Conservation (phyloP, 92 coral and sea anemone species). For the Metridium senile region DNA sequence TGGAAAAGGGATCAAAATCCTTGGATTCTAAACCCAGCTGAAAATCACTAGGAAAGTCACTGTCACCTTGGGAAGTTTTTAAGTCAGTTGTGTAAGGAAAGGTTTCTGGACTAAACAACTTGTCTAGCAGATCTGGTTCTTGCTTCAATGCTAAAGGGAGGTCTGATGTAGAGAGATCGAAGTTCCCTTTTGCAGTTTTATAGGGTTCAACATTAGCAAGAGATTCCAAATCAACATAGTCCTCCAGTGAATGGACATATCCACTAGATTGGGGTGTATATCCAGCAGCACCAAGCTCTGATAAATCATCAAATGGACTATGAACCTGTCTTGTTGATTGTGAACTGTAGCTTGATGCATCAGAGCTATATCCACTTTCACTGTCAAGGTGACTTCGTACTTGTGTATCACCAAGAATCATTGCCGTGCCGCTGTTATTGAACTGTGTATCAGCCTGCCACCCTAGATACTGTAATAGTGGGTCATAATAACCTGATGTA, state of each 20-base stretch:
- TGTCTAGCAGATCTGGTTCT: slow-evolving; percentile 23
- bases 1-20: slow-evolving; percentile 66
- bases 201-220: slow-evolving; percentile 42
- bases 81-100: not conserved
- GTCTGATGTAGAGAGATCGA: slow-evolving; percentile 15
- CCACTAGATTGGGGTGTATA: slow-evolving; percentile 52
- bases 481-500: slow-evolving; percentile 34
- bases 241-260: slow-evolving; percentile 56
- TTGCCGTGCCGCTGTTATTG: slow-evolving; percentile 44
- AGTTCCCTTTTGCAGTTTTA: slow-evolving; percentile 15
- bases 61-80: slow-evolving; percentile 30
- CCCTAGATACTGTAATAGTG: slow-evolving; percentile 53
- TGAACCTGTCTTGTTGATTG: slow-evolving; percentile 44
- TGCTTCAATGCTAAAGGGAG: slow-evolving; percentile 17
- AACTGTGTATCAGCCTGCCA: slow-evolving; percentile 63
- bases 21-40: slow-evolving; percentile 48
- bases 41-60: slow-evolving; percentile 15
- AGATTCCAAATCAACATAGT: slow-evolving; percentile 52
- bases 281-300: slow-evolving; percentile 72
- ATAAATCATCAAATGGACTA: slow-evolving; percentile 40
- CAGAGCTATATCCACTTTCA: slow-evolving; percentile 88
- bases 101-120: slow-evolving; percentile 8
- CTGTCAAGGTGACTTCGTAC: slow-evolving; percentile 33
- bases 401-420: slow-evolving; percentile 49
- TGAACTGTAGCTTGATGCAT: slow-evolving; percentile 58